Evolutionary conservation across 30 jellyfish, hydroid and myxozoan species (phyloP).

Genomic region (Chironex yamaguchii): DNA sequence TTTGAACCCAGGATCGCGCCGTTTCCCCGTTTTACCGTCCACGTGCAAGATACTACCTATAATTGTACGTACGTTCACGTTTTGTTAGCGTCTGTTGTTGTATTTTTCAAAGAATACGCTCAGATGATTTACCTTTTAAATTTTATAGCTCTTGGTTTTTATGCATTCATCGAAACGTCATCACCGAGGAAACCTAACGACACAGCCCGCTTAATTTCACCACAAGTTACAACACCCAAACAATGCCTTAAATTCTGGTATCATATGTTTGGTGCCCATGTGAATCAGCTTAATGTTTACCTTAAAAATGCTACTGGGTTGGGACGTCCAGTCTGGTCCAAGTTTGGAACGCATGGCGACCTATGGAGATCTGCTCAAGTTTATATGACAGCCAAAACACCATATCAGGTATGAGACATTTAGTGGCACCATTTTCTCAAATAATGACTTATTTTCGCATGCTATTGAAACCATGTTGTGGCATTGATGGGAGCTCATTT

Average conservation of each 20-base stretch:
- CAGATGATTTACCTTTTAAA: too few relatives aligned
- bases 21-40: too few relatives aligned
- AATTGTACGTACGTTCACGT: background rate
- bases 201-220: conserved; percentile 87
- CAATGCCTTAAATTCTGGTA: conserved; percentile 96
- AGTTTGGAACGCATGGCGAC: conserved; percentile 93
- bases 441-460: too few relatives aligned
- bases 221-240: conserved; percentile 61
- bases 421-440: too few relatives aligned
- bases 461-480: too few relatives aligned
- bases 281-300: conserved; percentile 86
- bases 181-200: conserved; percentile 89
- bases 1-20: too few relatives aligned
- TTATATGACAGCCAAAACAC: conserved; percentile 63
- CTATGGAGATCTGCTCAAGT: conserved; percentile 94
- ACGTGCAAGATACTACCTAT: too few relatives aligned
- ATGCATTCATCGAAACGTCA: conserved; percentile 89
- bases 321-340: conserved; percentile 91
- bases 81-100: background rate
- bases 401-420: conserved; percentile 75
- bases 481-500: too few relatives aligned
- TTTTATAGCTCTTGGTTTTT: conserved; percentile 84
- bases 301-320: conserved; percentile 45
- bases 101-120: too few relatives aligned
- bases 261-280: conserved; percentile 97